Conservation (phyloP, 2,113 vertebrate species). For the Epinephelus lanceolatus region DNA sequence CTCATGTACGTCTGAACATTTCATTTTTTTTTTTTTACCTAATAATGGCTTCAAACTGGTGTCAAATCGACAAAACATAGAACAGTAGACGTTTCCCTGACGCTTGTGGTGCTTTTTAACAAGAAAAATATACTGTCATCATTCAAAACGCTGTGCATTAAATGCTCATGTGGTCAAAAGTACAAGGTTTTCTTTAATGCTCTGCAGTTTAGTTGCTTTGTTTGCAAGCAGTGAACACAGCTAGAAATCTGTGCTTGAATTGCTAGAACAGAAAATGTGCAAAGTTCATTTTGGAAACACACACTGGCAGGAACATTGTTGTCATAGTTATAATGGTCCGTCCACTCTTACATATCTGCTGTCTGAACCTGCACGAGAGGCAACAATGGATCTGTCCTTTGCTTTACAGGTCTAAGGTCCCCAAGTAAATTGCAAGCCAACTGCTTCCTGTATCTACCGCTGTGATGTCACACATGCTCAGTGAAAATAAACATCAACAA, state of each 20-base stretch:
- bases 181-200: background rate
- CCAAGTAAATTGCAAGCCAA: constrained; percentile 22
- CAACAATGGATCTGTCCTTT: constrained; percentile 31
- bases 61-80: constrained; percentile 40
- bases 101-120: constrained; percentile 41
- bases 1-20: constrained; percentile 8
- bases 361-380: constrained; percentile 26
- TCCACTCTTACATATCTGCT: background rate
- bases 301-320: background rate
- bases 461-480: constrained; percentile 27
- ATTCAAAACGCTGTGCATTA: constrained; percentile 59
- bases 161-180: constrained; percentile 42
- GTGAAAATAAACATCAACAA: constrained; percentile 19
- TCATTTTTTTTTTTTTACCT: constrained; percentile 6
- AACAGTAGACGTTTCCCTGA: constrained; percentile 70
- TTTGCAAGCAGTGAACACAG: constrained; percentile 29
- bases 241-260: constrained; percentile 47
- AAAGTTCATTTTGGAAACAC: constrained; percentile 48
- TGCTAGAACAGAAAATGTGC: constrained; percentile 32
- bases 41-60: constrained; percentile 57
- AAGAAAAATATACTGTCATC: constrained; percentile 41
- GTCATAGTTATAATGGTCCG: background rate
- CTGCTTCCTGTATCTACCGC: background rate
- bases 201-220: constrained; percentile 35
- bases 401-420: constrained; percentile 14